phyloP scores from a whole-genome alignment of 2,113 vertebrate species.

The Larimichthys polyactis region DNA sequence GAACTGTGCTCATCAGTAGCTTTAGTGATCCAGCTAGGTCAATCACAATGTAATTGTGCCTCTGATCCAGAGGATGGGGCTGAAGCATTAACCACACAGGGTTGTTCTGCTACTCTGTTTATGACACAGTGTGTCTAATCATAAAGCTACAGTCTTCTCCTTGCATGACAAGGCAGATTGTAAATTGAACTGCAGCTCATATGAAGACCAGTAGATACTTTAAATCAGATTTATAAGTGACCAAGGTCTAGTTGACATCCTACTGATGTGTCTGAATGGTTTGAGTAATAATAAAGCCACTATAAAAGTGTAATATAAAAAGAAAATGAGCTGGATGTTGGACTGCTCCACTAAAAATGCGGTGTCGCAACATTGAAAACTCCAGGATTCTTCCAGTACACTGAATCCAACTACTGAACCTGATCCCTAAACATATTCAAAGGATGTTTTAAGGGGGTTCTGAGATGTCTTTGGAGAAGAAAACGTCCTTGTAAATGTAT shows the following conservation, averaged over 20 bases:
- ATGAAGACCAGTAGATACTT: conserved; percentile 28
- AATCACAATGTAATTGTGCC: conserved; percentile 80
- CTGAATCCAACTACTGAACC: conserved; percentile 43
- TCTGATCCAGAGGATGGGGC: conserved; percentile 83
- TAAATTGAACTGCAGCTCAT: conserved; percentile 45
- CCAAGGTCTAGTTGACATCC: conserved; percentile 35
- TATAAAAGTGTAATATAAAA: conserved; percentile 15
- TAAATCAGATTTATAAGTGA: conserved; percentile 46
- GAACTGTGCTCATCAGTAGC: conserved; percentile 50
- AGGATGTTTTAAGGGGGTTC: conserved; percentile 40
- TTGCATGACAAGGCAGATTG: conserved; percentile 32
- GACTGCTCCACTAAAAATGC: conserved; percentile 27
- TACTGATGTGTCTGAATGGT: conserved; percentile 36
- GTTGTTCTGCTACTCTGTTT: conserved; percentile 59
- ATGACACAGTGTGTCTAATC: conserved; percentile 60
- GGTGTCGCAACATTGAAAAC: conserved; percentile 33
- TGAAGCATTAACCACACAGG: conserved; percentile 78
- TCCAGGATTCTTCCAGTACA: conserved; percentile 35
- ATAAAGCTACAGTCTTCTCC: conserved; percentile 18
- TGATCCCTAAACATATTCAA: conserved; percentile 55
- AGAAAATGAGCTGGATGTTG: conserved; percentile 13
- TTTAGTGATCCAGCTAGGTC: conserved; percentile 64
- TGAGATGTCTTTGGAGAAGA: conserved; percentile 55
- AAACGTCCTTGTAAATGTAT: conserved; percentile 66
- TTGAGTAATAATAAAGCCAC: conserved; percentile 16